A percentile compares a stretch with the other conserved stretches of the same genome.
phyloP scores from a whole-genome alignment of 2,888 invertebrate species.

The Poecilobothrus nobilitatus region DNA sequence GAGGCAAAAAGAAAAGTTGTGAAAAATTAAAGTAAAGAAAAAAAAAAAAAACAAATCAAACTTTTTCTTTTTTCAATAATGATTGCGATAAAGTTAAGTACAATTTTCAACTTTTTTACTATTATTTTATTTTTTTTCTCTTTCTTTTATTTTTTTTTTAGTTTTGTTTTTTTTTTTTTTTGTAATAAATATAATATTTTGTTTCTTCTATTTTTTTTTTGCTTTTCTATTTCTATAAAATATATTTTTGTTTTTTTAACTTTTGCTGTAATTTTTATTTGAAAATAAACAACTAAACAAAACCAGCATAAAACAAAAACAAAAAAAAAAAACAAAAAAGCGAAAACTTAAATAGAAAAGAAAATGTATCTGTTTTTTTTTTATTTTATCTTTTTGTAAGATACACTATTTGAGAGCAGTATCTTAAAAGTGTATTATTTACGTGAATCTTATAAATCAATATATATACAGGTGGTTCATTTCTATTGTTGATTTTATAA shows the following conservation, averaged over 20 bases:
- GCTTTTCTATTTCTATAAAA: neutral
- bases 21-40: too few species aligned
- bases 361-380: neutral
- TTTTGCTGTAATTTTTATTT: too few species aligned
- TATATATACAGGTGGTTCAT: neutral
- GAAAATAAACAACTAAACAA: too few species aligned
- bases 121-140: neutral
- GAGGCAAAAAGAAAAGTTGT: neutral
- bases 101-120: neutral
- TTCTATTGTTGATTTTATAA: too few species aligned
- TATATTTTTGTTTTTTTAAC: neutral
- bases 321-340: neutral
- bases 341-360: too few species aligned
- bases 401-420: neutral
- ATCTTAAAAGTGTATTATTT: neutral
- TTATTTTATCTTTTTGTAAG: neutral
- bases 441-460: conserved; percentile 4
- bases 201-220: too few species aligned
- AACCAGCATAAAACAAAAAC: neutral
- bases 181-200: too few species aligned
- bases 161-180: neutral
- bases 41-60: too few species aligned
- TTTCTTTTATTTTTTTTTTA: neutral
- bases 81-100: neutral
- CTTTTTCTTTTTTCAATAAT: neutral